Evolutionary conservation across 2,113 vertebrate genomes (phyloP).

Genomic region (Heptranchias perlo): DNA sequence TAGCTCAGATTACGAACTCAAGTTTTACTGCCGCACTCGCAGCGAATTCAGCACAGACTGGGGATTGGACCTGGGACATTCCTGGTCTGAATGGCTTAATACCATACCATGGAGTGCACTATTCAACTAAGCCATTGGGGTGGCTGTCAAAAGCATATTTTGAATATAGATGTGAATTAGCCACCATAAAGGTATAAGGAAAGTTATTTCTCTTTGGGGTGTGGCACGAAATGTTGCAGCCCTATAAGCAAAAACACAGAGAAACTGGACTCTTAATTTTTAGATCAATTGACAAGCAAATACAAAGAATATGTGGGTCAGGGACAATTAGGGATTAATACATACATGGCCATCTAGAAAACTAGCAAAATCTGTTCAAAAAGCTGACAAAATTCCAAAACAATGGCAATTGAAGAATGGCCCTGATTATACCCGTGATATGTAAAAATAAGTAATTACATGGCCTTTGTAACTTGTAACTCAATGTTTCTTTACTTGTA

Average conservation of each 20-base stretch:
- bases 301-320: not conserved
- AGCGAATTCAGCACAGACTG: not conserved
- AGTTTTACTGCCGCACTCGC: not conserved
- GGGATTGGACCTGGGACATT: no score
- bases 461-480: not conserved
- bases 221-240: no score
- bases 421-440: no score
- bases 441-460: not conserved
- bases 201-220: no score
- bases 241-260: no score
- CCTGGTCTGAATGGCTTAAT: not conserved
- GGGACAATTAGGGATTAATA: not conserved
- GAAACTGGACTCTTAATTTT: no score
- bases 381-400: not conserved
- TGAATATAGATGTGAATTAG: not conserved
- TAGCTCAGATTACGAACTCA: not conserved
- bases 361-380: not conserved
- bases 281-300: no score
- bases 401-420: not conserved
- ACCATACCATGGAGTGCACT: not conserved
- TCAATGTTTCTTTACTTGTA: no score
- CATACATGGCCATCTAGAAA: not conserved
- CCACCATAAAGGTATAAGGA: not conserved
- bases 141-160: not conserved
- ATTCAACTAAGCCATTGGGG: not conserved